Base-by-base conservation (phyloP, 2,113 vertebrate species). In the Hemichromis elongatus region DNA sequence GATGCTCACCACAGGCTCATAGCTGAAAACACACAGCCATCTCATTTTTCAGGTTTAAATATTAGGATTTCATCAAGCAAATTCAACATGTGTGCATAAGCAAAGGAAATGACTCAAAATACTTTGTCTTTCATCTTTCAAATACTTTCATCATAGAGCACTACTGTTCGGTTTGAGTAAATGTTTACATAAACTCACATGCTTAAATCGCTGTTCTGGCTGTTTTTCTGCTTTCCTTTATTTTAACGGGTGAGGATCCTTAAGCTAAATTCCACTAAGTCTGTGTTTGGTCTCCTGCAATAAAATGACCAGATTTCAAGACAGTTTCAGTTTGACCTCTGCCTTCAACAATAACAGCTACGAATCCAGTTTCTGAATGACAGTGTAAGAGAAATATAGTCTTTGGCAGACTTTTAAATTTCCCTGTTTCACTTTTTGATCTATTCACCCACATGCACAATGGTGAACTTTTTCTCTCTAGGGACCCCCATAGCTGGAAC, bases 11-110 rank as follows among this genome's bases (percentile, higher is more conserved):
- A 75, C 16, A 75, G 26, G 47, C 45, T 75, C 70, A 52, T 50
- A 47, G 70, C 70, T 75, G 26, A 30, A 52, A 75, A 52, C 26
- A 75, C 24, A 52, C 70, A 52, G 68, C 3, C 6, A 75, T 52
- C 18, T 52, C 6, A 75, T 52, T 75, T 75, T 75, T 52, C 26
- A 75, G 70, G n/a, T 54, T 28, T 75, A 86, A 88, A 85, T 85
- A 85, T 89, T 70, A 91, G 66, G 45, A 73, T 87, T 78, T 28
- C 77, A 35, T 54, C 4, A 79, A 89, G 83, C 47, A 78, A 57
- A 63, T 63, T 85, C 26, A 73, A 56, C 14, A 70, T 35, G 30
- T 30, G 24, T 79, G 19, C 35, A 52, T 86, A 79, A 88, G 61
- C 70, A 85, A 86, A 75, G 53, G 40, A 70, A 85, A 80, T 50